phyloP scores from a whole-genome alignment of 2,797 vertebrate species.

The Sandelia bainsii region DNA sequence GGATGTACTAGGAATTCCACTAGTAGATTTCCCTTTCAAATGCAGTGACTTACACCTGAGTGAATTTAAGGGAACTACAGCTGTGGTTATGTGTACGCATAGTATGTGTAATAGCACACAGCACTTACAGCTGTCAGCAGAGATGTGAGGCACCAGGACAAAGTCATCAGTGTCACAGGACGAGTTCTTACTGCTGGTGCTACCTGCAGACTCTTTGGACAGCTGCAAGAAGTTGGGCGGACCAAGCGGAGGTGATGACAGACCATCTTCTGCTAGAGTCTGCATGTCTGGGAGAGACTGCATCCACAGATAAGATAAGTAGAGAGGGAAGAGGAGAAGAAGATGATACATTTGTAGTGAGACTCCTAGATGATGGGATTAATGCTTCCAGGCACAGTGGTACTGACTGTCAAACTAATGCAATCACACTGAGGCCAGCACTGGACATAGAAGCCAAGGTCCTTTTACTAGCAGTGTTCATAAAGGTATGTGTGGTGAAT shows the following conservation, averaged over 20 bases:
- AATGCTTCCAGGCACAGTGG: conserved; percentile 39
- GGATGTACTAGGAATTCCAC: too few species aligned
- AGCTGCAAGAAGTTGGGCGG: conserved; percentile 96
- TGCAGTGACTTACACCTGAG: background rate
- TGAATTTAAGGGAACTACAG: background rate
- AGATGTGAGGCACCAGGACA: conserved; percentile 96
- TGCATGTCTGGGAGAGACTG: conserved; percentile 98
- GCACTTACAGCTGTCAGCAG: conserved; percentile 93
- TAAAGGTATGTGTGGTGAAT: background rate
- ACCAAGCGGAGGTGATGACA: conserved; percentile 93
- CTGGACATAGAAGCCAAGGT: too few species aligned
- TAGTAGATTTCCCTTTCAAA: too few species aligned
- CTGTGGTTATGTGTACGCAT: background rate
- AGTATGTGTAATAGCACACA: conserved; percentile 45
- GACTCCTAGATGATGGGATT: conserved; percentile 42
- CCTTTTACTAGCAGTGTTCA: background rate
- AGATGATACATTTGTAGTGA: conserved; percentile 18
- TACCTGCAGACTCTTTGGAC: conserved; percentile 96
- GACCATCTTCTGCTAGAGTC: conserved; percentile 92
- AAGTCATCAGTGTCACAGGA: conserved; percentile 98
- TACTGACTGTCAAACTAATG: conserved; percentile 50
- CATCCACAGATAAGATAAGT: background rate
- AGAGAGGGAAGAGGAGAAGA: background rate
- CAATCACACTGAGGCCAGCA: conserved; percentile 6
- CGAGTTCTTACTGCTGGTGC: conserved; percentile 97